These are phyloP conservation scores for Kryphioiulus occultus DNA, from an alignment of 2,888 invertebrate genomes.

Conservation along the genomic window DNA sequence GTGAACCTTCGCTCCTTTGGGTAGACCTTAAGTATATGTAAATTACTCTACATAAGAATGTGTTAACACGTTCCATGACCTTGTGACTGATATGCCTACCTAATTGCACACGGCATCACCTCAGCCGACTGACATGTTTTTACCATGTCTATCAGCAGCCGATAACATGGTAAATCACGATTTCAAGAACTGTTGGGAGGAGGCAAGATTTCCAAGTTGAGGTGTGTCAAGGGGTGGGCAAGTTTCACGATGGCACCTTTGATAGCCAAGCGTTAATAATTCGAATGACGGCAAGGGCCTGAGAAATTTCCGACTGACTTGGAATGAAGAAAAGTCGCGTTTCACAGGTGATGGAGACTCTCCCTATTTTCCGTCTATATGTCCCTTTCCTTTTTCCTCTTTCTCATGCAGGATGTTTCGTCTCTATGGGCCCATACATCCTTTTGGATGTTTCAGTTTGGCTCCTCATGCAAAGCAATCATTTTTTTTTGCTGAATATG, in stretches of 20 bases:
- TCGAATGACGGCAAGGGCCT: slow-evolving; percentile 44
- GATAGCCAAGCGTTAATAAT: slow-evolving; percentile 43
- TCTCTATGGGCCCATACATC: slow-evolving; percentile 27
- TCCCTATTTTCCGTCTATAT: slow-evolving; percentile 26
- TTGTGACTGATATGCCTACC: too few species aligned
- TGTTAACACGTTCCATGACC: too few species aligned
- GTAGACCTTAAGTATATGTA: too few species aligned
- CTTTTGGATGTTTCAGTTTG: slow-evolving; percentile 27
- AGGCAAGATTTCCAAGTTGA: slow-evolving; percentile 10
- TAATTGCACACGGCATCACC: too few species aligned
- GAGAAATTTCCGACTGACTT: slow-evolving; percentile 42
- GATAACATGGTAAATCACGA: neutral
- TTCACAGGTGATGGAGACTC: slow-evolving; percentile 33
- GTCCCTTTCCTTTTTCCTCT: neutral
- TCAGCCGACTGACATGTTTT: neutral
- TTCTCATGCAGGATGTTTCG: slow-evolving; percentile 13
- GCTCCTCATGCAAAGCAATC: slow-evolving; percentile 39
- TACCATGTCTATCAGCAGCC: neutral
- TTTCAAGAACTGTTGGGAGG: neutral
- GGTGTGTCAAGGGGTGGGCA: neutral
- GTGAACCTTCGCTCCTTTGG: too few species aligned
- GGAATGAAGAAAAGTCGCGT: slow-evolving; percentile 44
- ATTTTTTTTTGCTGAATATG: slow-evolving; percentile 39
- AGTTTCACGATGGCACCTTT: neutral
- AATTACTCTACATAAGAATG: too few species aligned